These are phyloP conservation scores for Coptodon bakossiorum DNA, from an alignment of 2,113 vertebrate species.

Conservation along the genomic window DNA sequence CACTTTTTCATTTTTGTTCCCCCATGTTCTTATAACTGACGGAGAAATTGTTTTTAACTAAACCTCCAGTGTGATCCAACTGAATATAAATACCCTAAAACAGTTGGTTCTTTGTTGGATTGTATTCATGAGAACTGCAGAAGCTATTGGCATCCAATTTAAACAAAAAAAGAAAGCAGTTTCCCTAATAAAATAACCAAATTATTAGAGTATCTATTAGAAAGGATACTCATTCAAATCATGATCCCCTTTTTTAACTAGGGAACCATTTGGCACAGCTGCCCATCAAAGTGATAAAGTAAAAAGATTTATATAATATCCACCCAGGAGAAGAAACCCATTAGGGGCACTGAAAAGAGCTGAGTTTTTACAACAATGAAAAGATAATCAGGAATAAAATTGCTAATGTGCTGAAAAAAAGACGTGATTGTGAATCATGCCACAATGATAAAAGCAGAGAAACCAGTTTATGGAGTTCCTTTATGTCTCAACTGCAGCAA, in stretches of 20 bases:
- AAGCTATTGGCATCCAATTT: not conserved
- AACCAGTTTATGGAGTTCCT: not conserved
- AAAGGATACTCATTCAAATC: not conserved
- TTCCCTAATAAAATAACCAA: not conserved
- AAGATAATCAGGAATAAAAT: not conserved
- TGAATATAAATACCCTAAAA: not conserved
- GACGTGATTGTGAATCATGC: not conserved
- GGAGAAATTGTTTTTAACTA: not conserved
- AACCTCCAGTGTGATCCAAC: not conserved
- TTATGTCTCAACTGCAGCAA: not conserved
- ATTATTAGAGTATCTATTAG: not conserved
- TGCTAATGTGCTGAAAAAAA: not conserved
- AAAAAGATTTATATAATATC: not conserved
- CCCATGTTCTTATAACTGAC: not conserved
- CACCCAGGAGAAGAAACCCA: not conserved
- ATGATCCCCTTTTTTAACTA: not conserved
- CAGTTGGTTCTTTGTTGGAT: not conserved
- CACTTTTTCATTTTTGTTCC: not conserved
- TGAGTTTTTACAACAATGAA: not conserved
- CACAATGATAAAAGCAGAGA: not conserved
- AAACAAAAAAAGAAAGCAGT: not conserved
- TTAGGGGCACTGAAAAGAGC: not conserved
- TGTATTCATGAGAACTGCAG: not conserved
- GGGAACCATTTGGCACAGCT: not conserved
- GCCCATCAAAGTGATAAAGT: constrained; percentile 2